Conservation (phyloP, 1,140 invertebrate genomes). For the Penaeus vannamei region DNA sequence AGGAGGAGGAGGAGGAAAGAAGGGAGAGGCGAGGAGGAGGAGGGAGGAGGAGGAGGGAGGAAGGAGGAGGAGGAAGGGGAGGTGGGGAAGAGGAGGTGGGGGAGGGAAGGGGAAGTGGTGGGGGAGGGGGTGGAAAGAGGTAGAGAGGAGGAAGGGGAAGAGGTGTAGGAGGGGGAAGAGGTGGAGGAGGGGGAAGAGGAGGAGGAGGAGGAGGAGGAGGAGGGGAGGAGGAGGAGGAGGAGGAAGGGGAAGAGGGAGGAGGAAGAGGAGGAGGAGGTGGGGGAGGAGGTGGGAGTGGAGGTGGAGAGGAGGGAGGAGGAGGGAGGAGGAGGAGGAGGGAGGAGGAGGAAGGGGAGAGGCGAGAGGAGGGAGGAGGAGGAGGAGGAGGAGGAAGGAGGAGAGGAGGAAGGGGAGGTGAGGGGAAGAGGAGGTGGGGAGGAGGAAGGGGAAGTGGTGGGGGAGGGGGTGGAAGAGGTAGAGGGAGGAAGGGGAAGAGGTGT, state of each 20-base stretch:
- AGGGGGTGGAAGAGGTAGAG: too few species aligned
- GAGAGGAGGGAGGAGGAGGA: neutral
- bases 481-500: too few species aligned
- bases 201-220: too few species aligned
- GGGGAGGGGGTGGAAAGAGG: neutral
- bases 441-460: neutral
- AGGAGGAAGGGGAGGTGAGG: neutral
- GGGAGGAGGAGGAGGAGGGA: neutral
- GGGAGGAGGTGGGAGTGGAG: neutral
- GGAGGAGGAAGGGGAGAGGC: neutral
- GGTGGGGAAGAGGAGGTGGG: neutral
- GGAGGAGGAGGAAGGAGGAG: neutral
- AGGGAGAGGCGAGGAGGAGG: neutral
- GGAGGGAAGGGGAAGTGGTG: neutral
- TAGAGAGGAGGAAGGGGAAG: slow-evolving; percentile 1
- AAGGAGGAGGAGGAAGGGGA: neutral
- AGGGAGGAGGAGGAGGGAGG: neutral
- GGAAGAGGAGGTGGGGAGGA: neutral
- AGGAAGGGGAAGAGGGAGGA: neutral
- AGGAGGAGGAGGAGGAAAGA: neutral
- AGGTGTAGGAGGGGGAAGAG: too few species aligned
- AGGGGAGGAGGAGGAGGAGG: neutral
- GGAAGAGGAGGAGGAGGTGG: neutral
- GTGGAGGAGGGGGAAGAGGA: neutral
- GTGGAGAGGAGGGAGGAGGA: neutral